Percentiles rank a stretch among this genome's conserved stretches.
phyloP scores from a whole-genome alignment of 2,113 vertebrate species.

The Perca flavescens region DNA sequence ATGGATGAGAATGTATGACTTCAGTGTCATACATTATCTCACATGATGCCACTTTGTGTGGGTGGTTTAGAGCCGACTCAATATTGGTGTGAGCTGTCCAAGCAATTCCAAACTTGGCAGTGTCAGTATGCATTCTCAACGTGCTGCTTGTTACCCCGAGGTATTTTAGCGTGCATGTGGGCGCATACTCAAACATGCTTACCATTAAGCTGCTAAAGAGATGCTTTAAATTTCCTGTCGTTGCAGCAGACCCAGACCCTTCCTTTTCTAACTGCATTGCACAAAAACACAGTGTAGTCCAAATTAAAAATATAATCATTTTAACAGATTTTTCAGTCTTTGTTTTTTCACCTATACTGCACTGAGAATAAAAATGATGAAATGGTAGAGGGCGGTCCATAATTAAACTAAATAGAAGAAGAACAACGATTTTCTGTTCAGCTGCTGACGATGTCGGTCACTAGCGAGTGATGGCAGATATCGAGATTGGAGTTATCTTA shows the following conservation, averaged over 20 bases:
- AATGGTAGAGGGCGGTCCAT: not conserved
- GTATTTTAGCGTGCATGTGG: constrained; percentile 44
- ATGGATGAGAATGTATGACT: constrained; percentile 40
- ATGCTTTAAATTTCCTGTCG: constrained; percentile 48
- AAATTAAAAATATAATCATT: not conserved
- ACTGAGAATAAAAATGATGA: not conserved
- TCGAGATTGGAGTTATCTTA: not conserved
- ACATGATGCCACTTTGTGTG: constrained; percentile 54
- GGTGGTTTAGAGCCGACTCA: constrained; percentile 29
- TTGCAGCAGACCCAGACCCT: constrained; percentile 21
- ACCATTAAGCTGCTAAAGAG: constrained; percentile 4
- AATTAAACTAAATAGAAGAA: not conserved
- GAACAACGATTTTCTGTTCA: not conserved
- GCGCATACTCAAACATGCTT: constrained; percentile 5
- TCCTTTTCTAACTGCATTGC: not conserved
- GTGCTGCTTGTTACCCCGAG: constrained; percentile 5
- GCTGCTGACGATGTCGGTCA: not conserved
- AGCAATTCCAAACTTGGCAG: constrained; percentile 23
- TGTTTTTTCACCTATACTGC: not conserved
- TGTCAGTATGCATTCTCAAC: not conserved
- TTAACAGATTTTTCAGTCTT: not conserved
- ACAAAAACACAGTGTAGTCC: not conserved
- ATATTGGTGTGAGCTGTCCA: constrained; percentile 17
- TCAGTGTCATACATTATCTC: constrained; percentile 49
- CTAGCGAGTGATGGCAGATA: not conserved